Conservation (phyloP, 2,888 invertebrate species). For the Drepana falcataria region DNA sequence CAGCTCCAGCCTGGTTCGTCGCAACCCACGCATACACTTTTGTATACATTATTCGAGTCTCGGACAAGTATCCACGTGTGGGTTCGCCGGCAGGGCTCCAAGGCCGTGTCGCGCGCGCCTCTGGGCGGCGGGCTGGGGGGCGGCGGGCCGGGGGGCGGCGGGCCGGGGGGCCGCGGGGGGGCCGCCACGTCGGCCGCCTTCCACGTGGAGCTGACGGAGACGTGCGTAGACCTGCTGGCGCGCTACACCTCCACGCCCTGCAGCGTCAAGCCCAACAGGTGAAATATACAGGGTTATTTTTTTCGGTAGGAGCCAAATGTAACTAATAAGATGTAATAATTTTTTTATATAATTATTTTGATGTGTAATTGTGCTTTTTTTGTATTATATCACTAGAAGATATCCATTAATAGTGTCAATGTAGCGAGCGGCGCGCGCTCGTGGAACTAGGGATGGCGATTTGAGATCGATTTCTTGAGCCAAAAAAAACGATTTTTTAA, state of each 20-base stretch:
- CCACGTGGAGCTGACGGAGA: conserved; percentile 95
- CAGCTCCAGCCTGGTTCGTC: conserved; percentile 87
- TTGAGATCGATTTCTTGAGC: too few species aligned
- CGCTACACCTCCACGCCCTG: conserved; percentile 60
- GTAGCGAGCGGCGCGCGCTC: too few species aligned
- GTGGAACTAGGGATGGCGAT: too few species aligned
- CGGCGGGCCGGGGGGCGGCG: conserved; percentile 9
- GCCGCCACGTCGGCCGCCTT: conserved; percentile 81
- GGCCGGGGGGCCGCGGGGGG: conserved; percentile 30
- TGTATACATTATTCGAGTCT: too few species aligned
- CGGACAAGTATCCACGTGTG: too few species aligned
- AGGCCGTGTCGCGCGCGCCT: conserved; percentile 38
- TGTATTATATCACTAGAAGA: too few species aligned
- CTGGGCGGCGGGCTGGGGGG: conserved; percentile 30
- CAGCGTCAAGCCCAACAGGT: conserved; percentile 82
- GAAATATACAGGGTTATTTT: neutral
- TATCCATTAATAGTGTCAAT: too few species aligned
- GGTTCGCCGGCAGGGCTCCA: conserved; percentile 58
- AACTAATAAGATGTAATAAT: too few species aligned
- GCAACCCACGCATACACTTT: neutral
- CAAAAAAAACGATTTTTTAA: too few species aligned
- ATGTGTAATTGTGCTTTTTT: too few species aligned
- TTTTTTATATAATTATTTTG: too few species aligned
- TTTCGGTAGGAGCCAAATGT: too few species aligned
- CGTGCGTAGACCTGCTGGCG: conserved; percentile 86